Percentiles rank a stretch among this genome's conserved stretches.
Conservation (phyloP, 2,888 invertebrate species). For the Balanococcus diminutus region DNA sequence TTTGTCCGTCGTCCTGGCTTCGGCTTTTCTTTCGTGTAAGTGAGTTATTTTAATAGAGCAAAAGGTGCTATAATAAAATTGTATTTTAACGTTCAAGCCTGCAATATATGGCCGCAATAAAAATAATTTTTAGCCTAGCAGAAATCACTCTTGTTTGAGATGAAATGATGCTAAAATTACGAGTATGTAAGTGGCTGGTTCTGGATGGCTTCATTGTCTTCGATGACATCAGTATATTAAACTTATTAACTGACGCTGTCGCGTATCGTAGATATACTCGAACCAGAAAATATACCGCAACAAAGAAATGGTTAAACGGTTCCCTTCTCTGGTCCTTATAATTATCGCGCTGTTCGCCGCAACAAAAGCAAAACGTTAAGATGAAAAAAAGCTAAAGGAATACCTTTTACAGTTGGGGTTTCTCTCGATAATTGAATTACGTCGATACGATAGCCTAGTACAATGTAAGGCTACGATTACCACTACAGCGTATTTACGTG, state of each 20-base stretch:
- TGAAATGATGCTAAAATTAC: neutral
- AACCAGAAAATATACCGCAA: neutral
- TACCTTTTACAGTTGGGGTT: neutral
- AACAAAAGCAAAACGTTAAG: neutral
- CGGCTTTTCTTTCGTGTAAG: neutral
- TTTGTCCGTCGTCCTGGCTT: neutral
- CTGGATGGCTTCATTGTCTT: neutral
- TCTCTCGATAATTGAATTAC: constrained; percentile 1
- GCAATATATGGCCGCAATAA: constrained; percentile 17
- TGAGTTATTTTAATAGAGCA: constrained; percentile 13
- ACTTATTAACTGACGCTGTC: neutral
- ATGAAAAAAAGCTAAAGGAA: neutral
- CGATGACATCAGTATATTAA: neutral
- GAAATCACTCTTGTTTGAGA: neutral
- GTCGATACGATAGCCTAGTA: neutral
- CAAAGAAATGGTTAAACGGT: neutral
- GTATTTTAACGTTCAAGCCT: neutral
- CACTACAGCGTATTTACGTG: neutral
- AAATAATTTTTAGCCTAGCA: constrained; percentile 5
- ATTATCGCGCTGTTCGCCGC: neutral
- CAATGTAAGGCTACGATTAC: neutral
- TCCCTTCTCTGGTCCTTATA: neutral
- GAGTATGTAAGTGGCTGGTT: no score
- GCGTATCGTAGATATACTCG: neutral
- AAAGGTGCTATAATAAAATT: constrained; percentile 17